These are phyloP conservation scores for Cataglyphis hispanica DNA, from an alignment of 1,140 invertebrate species.

Conservation along the genomic window DNA sequence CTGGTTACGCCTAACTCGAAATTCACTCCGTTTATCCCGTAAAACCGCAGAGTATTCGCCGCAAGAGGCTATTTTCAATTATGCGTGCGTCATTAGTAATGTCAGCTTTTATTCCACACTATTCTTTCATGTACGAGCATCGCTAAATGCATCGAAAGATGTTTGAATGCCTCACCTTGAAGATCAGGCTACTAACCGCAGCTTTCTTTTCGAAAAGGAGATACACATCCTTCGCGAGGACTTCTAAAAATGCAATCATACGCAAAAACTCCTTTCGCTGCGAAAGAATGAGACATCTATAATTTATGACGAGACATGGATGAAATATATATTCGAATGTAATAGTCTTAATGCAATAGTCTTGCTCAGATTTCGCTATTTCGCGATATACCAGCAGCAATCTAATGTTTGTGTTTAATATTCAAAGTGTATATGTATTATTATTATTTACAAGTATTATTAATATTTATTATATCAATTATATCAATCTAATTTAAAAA, in stretches of 20 bases:
- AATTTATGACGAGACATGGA: too few species aligned
- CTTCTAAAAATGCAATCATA: background rate
- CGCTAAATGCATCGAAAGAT: background rate
- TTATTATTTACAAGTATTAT: background rate
- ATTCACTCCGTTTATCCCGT: background rate
- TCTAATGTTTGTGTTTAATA: background rate
- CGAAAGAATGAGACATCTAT: background rate
- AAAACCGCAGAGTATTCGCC: background rate
- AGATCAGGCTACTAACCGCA: background rate
- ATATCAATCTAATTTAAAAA: constrained; percentile 5
- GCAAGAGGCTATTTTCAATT: background rate
- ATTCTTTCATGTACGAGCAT: background rate
- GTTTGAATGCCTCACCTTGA: background rate
- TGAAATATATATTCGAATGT: background rate
- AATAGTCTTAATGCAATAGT: background rate
- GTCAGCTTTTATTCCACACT: background rate
- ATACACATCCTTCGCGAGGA: background rate
- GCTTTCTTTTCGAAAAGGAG: background rate
- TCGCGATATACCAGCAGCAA: background rate
- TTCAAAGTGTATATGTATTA: background rate
- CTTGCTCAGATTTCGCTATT: background rate
- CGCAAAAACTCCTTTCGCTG: background rate
- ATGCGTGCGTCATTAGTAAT: background rate
- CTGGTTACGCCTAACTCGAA: background rate
- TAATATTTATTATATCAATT: constrained; percentile 11